Evolutionary conservation across 2,888 invertebrate genomes (phyloP), one percentile per base, ranked within the genome.

Genomic region (Dicycla oo): DNA sequence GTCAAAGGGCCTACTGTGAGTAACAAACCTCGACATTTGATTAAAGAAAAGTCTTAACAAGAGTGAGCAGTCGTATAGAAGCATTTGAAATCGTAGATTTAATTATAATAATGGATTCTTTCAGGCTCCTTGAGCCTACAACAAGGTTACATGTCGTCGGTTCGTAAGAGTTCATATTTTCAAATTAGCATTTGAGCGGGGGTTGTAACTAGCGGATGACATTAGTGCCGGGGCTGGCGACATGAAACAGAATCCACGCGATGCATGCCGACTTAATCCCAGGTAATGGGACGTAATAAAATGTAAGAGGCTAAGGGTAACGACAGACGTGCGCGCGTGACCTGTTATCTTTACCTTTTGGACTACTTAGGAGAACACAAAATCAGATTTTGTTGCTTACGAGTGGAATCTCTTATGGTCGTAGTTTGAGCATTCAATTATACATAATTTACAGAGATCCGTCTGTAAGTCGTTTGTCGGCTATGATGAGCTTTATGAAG

Each of bases 281-380:
- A 91, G 93, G 94, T 94, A 94, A 95, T 94, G 93, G 92, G 91
- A 88, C 88, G 92, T 93, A 94, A 94, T 95, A 95, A 95, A 95
- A 94, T 94, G 94, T 94, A 94, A 94, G 94, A 94, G 94, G 90
- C 91, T 89, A 91, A 88, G 88, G 91, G 92, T 94, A 93, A 94
- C 93, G 94, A 92, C 93, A 93, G 93, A 94, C 94, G 94, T 93
- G 93, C 93, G 93, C 92, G 87, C 94, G 94, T 95, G 94, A 94
- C 94, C 93, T 91, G 92, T 90, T 94, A 93, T 92, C 93, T 92
- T 88, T 87, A 89, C 88, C 92, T 92, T 89, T 88, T 86, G 88
- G 86, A 87, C 88, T 89, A 89, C 87, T 89, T 90, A 90, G 87
- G 87, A 85, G 88, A 88, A 91, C 91, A 91, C 91, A 91, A 91